Conservation (phyloP, 2,113 vertebrate genomes). For the Cyrtonyx montezumae region DNA sequence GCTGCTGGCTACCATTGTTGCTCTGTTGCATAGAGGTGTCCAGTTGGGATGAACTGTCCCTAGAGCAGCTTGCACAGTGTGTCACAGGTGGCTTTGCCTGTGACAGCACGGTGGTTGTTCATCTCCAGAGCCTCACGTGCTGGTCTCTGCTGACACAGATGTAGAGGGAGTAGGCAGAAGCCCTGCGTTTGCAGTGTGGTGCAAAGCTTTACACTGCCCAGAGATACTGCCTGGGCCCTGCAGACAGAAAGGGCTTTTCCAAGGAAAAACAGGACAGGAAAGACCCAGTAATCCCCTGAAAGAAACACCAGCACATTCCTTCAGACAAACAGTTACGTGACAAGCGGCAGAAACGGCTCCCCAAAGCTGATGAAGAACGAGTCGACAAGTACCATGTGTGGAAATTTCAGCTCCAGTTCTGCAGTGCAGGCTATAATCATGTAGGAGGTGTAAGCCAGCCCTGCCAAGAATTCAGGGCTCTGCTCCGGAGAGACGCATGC, state of each 20-base stretch:
- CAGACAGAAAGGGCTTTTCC: constrained; percentile 47
- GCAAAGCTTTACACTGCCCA: constrained; percentile 31
- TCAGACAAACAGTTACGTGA: constrained; percentile 78
- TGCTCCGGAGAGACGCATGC: neutral
- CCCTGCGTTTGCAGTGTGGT: neutral
- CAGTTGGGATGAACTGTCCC: neutral
- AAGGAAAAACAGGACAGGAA: constrained; percentile 68
- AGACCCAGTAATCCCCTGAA: constrained; percentile 58
- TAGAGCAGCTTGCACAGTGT: neutral
- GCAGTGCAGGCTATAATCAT: neutral
- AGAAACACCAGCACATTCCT: constrained; percentile 81
- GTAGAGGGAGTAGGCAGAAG: neutral
- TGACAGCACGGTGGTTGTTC: neutral
- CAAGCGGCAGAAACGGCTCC: constrained; percentile 77
- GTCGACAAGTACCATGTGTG: constrained; percentile 79
- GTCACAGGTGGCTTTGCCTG: neutral
- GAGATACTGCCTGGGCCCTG: constrained; percentile 1
- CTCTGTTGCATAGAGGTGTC: neutral
- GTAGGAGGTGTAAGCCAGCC: constrained; percentile 1
- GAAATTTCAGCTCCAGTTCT: constrained; percentile 41
- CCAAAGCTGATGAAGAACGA: constrained; percentile 37
- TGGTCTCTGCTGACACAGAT: neutral
- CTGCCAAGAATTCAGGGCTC: neutral
- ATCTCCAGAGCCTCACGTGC: fast-evolving
- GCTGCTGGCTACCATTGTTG: neutral